phyloP scores from a whole-genome alignment of 1,140 invertebrate species.

The Aphis gossypii region DNA sequence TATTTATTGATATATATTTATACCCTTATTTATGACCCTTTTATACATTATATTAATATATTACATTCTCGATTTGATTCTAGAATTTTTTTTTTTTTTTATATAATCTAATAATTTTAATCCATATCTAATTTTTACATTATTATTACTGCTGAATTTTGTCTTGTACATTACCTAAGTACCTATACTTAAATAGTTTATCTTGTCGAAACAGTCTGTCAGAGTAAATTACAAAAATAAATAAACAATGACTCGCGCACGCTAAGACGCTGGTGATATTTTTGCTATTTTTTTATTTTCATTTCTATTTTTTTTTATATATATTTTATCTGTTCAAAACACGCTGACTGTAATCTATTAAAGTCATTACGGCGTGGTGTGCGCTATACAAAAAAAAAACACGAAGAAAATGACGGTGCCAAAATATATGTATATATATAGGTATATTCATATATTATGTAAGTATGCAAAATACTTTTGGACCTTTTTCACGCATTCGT shows the following conservation, averaged over 20 bases:
- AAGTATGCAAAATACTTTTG: conserved; percentile 40
- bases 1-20: no score
- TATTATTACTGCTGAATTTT: no score
- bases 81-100: no score
- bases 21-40: no score
- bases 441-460: neutral
- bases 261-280: neutral
- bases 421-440: neutral
- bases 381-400: neutral
- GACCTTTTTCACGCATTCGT: conserved; percentile 52
- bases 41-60: no score
- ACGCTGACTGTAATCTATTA: conserved; percentile 31
- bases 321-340: conserved; percentile 24
- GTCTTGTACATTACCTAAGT: no score
- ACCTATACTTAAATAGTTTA: no score
- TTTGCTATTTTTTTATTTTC: neutral
- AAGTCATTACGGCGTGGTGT: conserved; percentile 12
- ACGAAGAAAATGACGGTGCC: neutral
- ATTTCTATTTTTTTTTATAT: neutral
- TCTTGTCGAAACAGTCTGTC: neutral
- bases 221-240: neutral
- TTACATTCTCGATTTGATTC: no score
- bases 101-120: no score
- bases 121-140: no score
- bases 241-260: no score